Percentiles rank a stretch among this genome's conserved stretches.
Evolutionary conservation across 1,140 invertebrate species (phyloP).

Genomic region (Sipha flava): DNA sequence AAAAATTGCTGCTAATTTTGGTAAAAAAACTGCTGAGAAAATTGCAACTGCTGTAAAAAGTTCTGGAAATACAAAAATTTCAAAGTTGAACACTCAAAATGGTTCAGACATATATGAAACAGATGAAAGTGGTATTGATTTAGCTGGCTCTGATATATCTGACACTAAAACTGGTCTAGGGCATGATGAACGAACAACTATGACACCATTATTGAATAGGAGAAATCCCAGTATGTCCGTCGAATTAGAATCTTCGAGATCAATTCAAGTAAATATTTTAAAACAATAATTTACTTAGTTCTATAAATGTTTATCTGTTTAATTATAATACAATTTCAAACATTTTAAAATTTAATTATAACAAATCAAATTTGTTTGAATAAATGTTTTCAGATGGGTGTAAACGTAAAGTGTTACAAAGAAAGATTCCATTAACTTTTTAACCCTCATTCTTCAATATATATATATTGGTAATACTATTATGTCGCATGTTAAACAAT

Average conservation of each 20-base stretch:
- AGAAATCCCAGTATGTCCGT: conserved; percentile 31
- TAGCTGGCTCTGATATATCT: conserved; percentile 31
- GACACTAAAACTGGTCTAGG: conserved; percentile 6
- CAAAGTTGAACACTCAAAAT: conserved; percentile 1
- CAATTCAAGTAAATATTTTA: conserved; percentile 35
- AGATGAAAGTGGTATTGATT: conserved; percentile 34
- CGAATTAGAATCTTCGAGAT: conserved; percentile 35
- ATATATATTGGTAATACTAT: conserved; percentile 28
- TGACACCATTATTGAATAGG: conserved; percentile 15
- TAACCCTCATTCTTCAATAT: conserved; percentile 19
- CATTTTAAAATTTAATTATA: background rate
- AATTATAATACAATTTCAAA: background rate
- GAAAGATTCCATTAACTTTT: conserved; percentile 26
- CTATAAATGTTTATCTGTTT: background rate
- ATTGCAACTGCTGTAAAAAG: conserved; percentile 35
- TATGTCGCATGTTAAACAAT: background rate
- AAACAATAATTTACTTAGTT: background rate
- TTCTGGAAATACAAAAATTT: conserved; percentile 4
- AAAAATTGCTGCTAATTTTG: conserved; percentile 41
- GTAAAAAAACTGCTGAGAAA: conserved; percentile 40
- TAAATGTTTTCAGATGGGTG: conserved; percentile 30
- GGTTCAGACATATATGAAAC: conserved; percentile 33
- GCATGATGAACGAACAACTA: conserved; percentile 6
- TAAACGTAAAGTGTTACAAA: conserved; percentile 26
- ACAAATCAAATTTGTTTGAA: background rate